phyloP scores from a whole-genome alignment of 2,888 invertebrate species.

The Drosophila pseudotakahashii region DNA sequence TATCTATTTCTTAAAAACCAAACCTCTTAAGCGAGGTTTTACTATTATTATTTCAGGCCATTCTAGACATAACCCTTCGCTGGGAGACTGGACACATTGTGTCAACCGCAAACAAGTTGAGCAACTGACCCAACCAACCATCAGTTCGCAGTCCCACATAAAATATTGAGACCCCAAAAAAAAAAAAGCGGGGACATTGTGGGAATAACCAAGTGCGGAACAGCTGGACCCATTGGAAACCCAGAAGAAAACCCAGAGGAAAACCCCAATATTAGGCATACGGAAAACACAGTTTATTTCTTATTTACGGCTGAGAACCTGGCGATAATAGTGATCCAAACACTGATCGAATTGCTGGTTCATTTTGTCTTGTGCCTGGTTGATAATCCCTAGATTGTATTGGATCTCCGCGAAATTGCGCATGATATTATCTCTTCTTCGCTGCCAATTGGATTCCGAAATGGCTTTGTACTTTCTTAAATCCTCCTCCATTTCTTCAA shows the following conservation, averaged over 20 bases:
- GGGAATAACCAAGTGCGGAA: conserved; percentile 12
- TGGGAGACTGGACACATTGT: conserved; percentile 22
- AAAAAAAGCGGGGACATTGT: neutral
- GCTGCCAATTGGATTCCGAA: too few species aligned
- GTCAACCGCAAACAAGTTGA: conserved; percentile 3
- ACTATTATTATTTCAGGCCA: neutral
- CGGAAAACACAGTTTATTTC: neutral
- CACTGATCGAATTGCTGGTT: too few species aligned
- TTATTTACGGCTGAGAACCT: too few species aligned
- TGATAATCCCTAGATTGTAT: too few species aligned
- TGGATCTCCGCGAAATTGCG: too few species aligned
- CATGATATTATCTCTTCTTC: too few species aligned
- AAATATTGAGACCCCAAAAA: conserved; percentile 29
- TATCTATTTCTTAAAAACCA: too few species aligned
- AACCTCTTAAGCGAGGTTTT: too few species aligned
- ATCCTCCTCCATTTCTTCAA: neutral
- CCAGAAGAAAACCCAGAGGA: too few species aligned
- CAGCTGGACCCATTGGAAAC: neutral
- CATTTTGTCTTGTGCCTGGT: too few species aligned
- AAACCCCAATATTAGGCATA: neutral
- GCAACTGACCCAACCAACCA: conserved; percentile 11
- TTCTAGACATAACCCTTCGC: neutral
- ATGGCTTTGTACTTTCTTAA: neutral
- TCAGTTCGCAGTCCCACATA: conserved; percentile 29
- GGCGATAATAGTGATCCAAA: too few species aligned